Evolutionary conservation across 2,113 vertebrate species (phyloP).

Genomic region (Colaptes auratus): DNA sequence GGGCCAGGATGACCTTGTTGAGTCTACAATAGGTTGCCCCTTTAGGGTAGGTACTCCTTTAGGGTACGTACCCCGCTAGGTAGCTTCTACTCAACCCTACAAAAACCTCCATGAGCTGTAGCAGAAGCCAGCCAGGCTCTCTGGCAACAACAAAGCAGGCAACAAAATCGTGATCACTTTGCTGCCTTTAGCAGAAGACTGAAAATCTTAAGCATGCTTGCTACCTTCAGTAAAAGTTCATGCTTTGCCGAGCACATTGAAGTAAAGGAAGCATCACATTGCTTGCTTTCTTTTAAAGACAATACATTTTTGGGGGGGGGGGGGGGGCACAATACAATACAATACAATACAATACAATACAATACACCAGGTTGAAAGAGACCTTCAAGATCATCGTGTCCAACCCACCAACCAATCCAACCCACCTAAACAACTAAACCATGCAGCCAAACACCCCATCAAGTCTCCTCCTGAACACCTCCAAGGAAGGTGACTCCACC

Average conservation of each 20-base stretch:
- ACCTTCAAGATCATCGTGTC: too few relatives aligned
- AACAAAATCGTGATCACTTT: not conserved
- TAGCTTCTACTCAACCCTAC: not conserved
- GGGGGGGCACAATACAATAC: too few relatives aligned
- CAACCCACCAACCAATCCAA: too few relatives aligned
- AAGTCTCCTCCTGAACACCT: too few relatives aligned
- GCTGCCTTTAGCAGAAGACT: not conserved
- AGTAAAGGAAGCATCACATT: not conserved
- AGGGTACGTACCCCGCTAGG: not conserved
- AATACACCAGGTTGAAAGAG: too few relatives aligned
- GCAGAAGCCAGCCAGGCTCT: not conserved
- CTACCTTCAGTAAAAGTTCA: not conserved
- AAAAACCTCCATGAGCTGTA: not conserved
- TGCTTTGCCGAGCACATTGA: not conserved
- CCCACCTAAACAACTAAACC: too few relatives aligned
- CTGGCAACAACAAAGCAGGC: not conserved
- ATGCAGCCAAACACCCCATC: too few relatives aligned
- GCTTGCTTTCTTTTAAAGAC: not conserved
- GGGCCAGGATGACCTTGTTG: not conserved
- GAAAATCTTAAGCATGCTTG: not conserved
- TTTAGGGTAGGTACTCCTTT: not conserved
- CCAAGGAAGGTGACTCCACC: too few relatives aligned
- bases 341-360: too few relatives aligned
- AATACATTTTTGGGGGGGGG: too few relatives aligned
- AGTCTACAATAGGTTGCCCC: not conserved